Evolutionary conservation across 2,113 vertebrate species (phyloP), one percentile per base, ranked within the genome.

Genomic region (Murina feae): DNA sequence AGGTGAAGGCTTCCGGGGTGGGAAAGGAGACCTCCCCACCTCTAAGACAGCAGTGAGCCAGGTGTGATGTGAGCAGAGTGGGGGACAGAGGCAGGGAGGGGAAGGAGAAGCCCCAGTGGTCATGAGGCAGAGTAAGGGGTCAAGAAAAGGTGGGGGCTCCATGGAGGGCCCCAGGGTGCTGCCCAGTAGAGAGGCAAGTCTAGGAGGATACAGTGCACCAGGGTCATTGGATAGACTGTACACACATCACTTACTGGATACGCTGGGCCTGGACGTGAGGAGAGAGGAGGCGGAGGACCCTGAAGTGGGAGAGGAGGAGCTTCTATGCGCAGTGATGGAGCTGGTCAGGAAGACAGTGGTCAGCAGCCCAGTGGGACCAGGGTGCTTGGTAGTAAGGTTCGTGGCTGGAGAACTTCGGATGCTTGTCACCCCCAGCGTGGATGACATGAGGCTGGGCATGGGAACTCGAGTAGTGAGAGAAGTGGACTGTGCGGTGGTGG

Each of bases 11-110:
- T 21, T 42, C 1, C 1, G 0, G 42, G 20, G 16, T 1, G 10
- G 5, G 12, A 2, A 39, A 14, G 30, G 6, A 37, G 17, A 5
- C 6, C 2, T 5, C 3, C 17, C 8, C 4, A 2, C 35, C 2
- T 3, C 0, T 11, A 12, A 0, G 6, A 4, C 42, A 21, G 72
- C 8, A 6, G 0, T 0, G 0, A 2, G 32, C 5, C 1, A 0
- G 4, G 17, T 1, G 11, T 0, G 58, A 32, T 1, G 55, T 28
- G 53, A 14, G 28, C 0, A 4, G 28, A 21, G 9, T 18, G 5
- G 11, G n/a, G 35, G 23, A 3, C 16, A 17, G 4, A 18, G n/a
- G 14, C 37, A 1, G 14, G 2, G 21, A 53, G 47, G 23, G 4
- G 8, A 4, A 0, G 3, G 25, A 8, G 30, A 18, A 18, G 25